Base-by-base conservation (phyloP, 2,113 vertebrate species). In the Lasiurus cinereus region DNA sequence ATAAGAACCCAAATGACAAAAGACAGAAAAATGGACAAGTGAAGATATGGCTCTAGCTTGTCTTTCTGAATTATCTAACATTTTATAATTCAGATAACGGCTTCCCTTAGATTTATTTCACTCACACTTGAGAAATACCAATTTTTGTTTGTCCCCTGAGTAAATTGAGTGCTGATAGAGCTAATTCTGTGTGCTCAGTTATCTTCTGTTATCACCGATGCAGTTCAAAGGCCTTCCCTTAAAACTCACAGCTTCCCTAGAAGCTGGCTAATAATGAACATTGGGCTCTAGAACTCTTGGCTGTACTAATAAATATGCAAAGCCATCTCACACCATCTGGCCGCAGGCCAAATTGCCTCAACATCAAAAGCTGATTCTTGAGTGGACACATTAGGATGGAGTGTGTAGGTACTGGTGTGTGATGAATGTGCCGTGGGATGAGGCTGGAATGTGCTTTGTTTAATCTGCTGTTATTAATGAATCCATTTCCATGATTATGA, bases 381-480 rank as follows among this genome's bases (percentile, higher is more conserved):
- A 54, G 46, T 89, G 29, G 59, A 88, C 22, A 31, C 73, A 62
- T 76, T 94, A 93, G 46, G 22, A 90, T 56, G 72, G 67, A 91
- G 31, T 59, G 36, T 73, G n/a, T 83, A 96, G 64, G 62, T 56
- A 78, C 18, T 16, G 8, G 4, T 50, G 84, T 86, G 15, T 83
- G 52, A 94, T 78, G n/a, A 88, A 89, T 91, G 24, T 46, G 27
- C 3, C 83, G 74, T 39, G 24, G 74, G 50, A 14, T 62, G 84
- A 77, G 67, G n/a, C 62, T 93, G 36, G 91, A 91, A 67, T 78
- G 48, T 67, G 12, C 62, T 56, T 94, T 91, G 73, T 82, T 95
- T 52, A 91, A 82, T 62, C 69, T 9, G 73, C 66, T 90, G 46
- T 94, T 95, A 96, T 86, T 95, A 97, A 93, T 89, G 67, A 86